phyloP scores from a whole-genome alignment of 2,888 invertebrate species.

The Nysson spinosus region DNA sequence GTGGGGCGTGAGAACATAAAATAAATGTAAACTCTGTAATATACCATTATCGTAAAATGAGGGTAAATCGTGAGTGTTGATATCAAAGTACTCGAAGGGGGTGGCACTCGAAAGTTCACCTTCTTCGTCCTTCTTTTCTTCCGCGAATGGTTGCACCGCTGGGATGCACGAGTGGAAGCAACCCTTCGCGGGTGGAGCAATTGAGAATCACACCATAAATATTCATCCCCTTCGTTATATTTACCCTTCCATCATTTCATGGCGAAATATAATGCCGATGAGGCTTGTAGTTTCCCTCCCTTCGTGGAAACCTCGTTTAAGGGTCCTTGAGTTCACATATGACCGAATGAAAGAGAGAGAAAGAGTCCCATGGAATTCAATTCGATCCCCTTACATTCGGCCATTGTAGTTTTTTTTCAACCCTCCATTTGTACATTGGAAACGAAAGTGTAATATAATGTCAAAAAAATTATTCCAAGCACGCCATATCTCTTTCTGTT shows the following conservation, averaged over 20 bases:
- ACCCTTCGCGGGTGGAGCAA: slow-evolving; percentile 30
- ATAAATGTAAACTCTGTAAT: slow-evolving; percentile 48
- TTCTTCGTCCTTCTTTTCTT: slow-evolving; percentile 8
- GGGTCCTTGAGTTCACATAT: slow-evolving; percentile 35
- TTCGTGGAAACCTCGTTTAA: slow-evolving; percentile 38
- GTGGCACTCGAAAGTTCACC: slow-evolving; percentile 35
- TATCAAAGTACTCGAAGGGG: slow-evolving; percentile 3
- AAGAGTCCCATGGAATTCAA: slow-evolving; percentile 32
- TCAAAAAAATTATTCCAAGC: slow-evolving; percentile 1
- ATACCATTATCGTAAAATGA: slow-evolving; percentile 48
- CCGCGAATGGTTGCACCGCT: slow-evolving; percentile 20
- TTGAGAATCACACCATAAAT: slow-evolving; percentile 58
- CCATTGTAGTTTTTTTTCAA: not conserved
- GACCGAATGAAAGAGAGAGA: slow-evolving; percentile 20
- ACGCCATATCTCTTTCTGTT: not conserved
- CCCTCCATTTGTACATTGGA: not conserved
- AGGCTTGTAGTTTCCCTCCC: slow-evolving; percentile 40
- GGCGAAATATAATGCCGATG: slow-evolving; percentile 35
- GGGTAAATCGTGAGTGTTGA: slow-evolving; percentile 43
- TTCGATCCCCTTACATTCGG: slow-evolving; percentile 28
- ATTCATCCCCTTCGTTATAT: slow-evolving; percentile 64
- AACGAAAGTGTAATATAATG: slow-evolving; percentile 2
- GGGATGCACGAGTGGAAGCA: slow-evolving; percentile 24
- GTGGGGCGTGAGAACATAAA: slow-evolving; percentile 42
- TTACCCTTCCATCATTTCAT: slow-evolving; percentile 57